These are phyloP conservation scores for Fissipunctia ypsillon DNA, from an alignment of 2,888 invertebrate genomes.

Conservation along the genomic window DNA sequence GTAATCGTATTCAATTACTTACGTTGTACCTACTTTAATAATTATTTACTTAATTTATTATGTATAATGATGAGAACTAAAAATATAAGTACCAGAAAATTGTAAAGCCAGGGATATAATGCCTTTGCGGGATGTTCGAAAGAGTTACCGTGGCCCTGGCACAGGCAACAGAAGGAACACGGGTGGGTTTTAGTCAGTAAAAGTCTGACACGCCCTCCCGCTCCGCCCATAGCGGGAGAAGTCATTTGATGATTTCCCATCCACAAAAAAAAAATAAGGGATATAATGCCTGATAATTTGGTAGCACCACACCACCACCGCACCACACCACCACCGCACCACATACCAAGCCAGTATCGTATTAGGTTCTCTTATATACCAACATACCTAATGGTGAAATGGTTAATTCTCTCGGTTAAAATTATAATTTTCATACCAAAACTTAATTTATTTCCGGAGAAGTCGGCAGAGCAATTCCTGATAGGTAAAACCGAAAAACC, in stretches of 20 bases:
- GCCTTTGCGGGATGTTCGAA: too few relatives aligned
- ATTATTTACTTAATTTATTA: constrained; percentile 1
- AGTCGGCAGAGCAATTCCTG: not conserved
- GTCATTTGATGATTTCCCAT: too few relatives aligned
- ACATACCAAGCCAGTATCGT: not conserved
- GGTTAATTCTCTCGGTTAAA: not conserved
- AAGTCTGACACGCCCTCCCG: too few relatives aligned
- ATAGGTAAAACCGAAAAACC: not conserved
- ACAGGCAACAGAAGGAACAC: too few relatives aligned
- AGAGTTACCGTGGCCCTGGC: too few relatives aligned
- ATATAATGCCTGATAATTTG: not conserved
- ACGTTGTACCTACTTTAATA: constrained; percentile 1
- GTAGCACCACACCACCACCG: too few relatives aligned
- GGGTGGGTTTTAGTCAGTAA: too few relatives aligned
- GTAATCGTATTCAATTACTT: constrained; percentile 42
- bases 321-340: too few relatives aligned
- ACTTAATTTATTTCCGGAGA: not conserved
- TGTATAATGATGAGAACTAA: not conserved
- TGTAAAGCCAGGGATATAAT: not conserved
- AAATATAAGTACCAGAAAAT: not conserved
- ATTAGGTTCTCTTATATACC: too few relatives aligned
- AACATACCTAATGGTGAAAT: not conserved
- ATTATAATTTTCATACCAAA: not conserved
- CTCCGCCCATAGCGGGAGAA: too few relatives aligned
- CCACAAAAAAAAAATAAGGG: too few relatives aligned